A percentile compares a stretch with the other conserved stretches of the same genome.
Evolutionary conservation across 2,888 invertebrate species (phyloP).

Genomic region (Celastrina argiolus): DNA sequence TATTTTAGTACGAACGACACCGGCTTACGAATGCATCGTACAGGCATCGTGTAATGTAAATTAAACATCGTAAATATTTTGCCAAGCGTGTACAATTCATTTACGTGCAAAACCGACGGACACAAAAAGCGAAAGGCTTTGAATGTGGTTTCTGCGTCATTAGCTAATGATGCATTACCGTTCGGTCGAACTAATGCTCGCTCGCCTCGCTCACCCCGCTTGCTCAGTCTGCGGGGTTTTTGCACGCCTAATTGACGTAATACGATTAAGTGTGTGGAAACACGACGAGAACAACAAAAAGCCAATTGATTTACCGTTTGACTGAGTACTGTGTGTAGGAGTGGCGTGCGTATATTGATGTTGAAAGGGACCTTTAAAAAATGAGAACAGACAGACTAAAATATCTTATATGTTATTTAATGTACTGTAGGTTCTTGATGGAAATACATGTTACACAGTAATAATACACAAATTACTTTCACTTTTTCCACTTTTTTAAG

Average conservation of each 20-base stretch:
- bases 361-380: no score
- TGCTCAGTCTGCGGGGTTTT: background rate
- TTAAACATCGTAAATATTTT: background rate
- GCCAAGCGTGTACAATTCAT: background rate
- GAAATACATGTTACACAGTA: no score
- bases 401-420: no score
- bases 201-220: background rate
- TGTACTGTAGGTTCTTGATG: no score
- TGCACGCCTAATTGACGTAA: constrained; percentile 13
- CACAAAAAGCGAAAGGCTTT: constrained; percentile 24
- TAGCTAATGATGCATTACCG: constrained; percentile 43
- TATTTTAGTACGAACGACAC: no score
- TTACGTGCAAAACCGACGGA: constrained; percentile 4
- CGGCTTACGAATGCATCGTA: no score
- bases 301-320: background rate
- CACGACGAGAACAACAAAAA: background rate
- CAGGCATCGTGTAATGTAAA: no score
- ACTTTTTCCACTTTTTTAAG: no score
- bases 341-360: background rate
- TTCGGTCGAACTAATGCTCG: constrained; percentile 26
- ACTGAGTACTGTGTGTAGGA: background rate
- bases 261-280: constrained; percentile 18
- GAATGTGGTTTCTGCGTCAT: constrained; percentile 40
- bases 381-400: no score
- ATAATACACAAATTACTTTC: no score